A percentile compares a stretch with the other conserved stretches of the same genome.
Conservation (phyloP, 2,888 invertebrate genomes). For the Dorcus parallelipipedus region DNA sequence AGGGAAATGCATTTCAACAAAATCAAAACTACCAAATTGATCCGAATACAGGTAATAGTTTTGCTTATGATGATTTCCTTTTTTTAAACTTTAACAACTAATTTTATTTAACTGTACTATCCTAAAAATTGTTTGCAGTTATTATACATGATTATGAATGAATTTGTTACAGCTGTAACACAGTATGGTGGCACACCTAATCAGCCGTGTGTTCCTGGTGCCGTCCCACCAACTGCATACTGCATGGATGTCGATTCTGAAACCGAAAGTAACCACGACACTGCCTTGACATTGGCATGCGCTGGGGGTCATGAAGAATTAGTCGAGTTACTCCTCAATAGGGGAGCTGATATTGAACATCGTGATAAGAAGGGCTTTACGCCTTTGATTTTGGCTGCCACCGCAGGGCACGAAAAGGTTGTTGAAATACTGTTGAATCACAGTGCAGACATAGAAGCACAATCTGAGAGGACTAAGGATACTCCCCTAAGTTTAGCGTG, state of each 20-base stretch:
- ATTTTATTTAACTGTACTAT: neutral
- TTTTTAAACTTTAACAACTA: slow-evolving; percentile 1
- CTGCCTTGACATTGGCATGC: slow-evolving; percentile 94
- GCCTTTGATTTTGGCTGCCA: slow-evolving; percentile 93
- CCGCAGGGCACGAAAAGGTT: slow-evolving; percentile 89
- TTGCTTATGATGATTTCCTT: neutral
- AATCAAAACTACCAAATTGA: slow-evolving; percentile 53
- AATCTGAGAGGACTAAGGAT: slow-evolving; percentile 98
- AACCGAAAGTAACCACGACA: slow-evolving; percentile 98
- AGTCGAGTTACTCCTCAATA: slow-evolving; percentile 83
- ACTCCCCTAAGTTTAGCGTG: slow-evolving; percentile 96
- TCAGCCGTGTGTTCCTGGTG: slow-evolving; percentile 22
- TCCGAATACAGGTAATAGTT: slow-evolving; percentile 48
- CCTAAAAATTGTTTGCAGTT: no score
- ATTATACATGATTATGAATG: no score
- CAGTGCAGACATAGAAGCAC: slow-evolving; percentile 97
- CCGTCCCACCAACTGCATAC: slow-evolving; percentile 56
- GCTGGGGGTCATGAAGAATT: slow-evolving; percentile 96
- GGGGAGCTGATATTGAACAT: slow-evolving; percentile 96
- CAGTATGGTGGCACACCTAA: slow-evolving; percentile 26
- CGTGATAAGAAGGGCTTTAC: slow-evolving; percentile 99
- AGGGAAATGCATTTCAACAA: slow-evolving; percentile 47
- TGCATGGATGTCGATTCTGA: slow-evolving; percentile 94
- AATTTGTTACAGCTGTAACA: slow-evolving; percentile 24
- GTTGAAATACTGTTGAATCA: slow-evolving; percentile 91